Percentiles rank a stretch among this genome's conserved stretches.
Conservation (phyloP, 2,888 invertebrate species). For the Hypsopygia costalis region DNA sequence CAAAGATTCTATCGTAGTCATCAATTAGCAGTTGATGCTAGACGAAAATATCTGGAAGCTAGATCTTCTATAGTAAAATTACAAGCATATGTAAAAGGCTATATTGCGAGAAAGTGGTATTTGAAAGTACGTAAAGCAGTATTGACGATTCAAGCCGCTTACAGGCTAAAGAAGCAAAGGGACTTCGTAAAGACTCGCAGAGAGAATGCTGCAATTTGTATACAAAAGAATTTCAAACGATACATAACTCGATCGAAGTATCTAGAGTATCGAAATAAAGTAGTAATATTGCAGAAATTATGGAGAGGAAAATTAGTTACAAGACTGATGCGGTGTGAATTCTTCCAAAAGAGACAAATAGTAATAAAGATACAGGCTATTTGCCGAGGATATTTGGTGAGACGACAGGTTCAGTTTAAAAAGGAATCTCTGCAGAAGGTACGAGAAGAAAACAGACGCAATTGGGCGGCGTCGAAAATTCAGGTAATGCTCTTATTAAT, state of each 20-base stretch:
- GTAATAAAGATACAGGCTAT: constrained; percentile 60
- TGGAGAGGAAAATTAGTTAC: constrained; percentile 64
- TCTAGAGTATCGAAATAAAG: constrained; percentile 36
- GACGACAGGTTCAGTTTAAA: constrained; percentile 62
- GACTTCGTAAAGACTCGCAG: constrained; percentile 30
- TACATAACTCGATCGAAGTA: constrained; percentile 48
- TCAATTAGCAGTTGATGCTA: constrained; percentile 31
- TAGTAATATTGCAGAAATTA: constrained; percentile 51
- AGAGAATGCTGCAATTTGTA: constrained; percentile 42
- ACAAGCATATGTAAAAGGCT: constrained; percentile 38
- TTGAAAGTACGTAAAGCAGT: constrained; percentile 29
- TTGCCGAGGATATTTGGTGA: constrained; percentile 70
- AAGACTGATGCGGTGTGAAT: constrained; percentile 51
- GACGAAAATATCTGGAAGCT: constrained; percentile 31
- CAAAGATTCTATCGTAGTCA: constrained; percentile 62
- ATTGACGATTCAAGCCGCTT: constrained; percentile 42
- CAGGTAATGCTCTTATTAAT: constrained; percentile 62
- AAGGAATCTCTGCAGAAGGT: constrained; percentile 61
- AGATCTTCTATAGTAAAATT: constrained; percentile 34
- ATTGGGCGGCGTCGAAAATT: constrained; percentile 82
- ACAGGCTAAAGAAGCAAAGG: constrained; percentile 42
- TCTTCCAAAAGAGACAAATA: constrained; percentile 42
- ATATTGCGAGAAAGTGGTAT: constrained; percentile 36
- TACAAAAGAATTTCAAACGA: constrained; percentile 55
- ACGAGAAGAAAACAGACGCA: constrained; percentile 52